Evolutionary conservation across 2,797 vertebrate genomes (phyloP).

Genomic region (Otus scops): DNA sequence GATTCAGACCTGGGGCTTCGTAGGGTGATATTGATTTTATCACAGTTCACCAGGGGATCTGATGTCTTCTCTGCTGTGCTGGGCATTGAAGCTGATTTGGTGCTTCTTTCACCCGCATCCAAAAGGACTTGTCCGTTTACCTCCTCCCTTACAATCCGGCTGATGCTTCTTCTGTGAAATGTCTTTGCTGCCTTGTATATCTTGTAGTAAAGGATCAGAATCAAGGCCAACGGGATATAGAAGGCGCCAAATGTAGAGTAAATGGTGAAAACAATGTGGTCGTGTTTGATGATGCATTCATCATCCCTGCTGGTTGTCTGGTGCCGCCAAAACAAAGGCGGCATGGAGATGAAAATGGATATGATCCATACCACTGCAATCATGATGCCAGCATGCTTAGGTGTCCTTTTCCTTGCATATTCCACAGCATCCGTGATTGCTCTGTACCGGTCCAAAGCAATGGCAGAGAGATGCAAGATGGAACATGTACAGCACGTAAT

Average conservation of each 20-base stretch:
- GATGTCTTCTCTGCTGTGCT: slow-evolving; percentile 88
- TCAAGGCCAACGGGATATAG: slow-evolving; percentile 92
- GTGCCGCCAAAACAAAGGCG: slow-evolving; percentile 90
- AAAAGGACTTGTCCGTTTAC: slow-evolving; percentile 89
- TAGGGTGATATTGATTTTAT: slow-evolving; percentile 76
- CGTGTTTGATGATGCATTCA: slow-evolving; percentile 91
- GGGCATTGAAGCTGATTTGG: slow-evolving; percentile 78
- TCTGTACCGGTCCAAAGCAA: slow-evolving; percentile 92
- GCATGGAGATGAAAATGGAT: slow-evolving; percentile 93
- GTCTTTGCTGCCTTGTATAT: slow-evolving; percentile 95
- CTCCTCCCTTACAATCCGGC: slow-evolving; percentile 86
- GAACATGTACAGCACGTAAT: slow-evolving; percentile 96
- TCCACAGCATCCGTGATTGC: slow-evolving; percentile 97
- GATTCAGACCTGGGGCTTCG: slow-evolving; percentile 81
- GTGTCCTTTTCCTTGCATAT: slow-evolving; percentile 92
- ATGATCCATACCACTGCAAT: slow-evolving; percentile 93
- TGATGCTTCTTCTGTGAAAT: slow-evolving; percentile 89
- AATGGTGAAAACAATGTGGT: slow-evolving; percentile 90
- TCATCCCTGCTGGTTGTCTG: slow-evolving; percentile 82
- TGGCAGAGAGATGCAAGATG: slow-evolving; percentile 93
- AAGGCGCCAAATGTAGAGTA: slow-evolving; percentile 96
- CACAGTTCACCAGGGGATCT: slow-evolving; percentile 88
- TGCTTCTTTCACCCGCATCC: slow-evolving; percentile 80
- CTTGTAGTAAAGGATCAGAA: slow-evolving; percentile 97
- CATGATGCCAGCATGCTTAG: slow-evolving; percentile 87